Evolutionary conservation across 2,113 vertebrate genomes (phyloP).

Genomic region (Struthidea cinerea): DNA sequence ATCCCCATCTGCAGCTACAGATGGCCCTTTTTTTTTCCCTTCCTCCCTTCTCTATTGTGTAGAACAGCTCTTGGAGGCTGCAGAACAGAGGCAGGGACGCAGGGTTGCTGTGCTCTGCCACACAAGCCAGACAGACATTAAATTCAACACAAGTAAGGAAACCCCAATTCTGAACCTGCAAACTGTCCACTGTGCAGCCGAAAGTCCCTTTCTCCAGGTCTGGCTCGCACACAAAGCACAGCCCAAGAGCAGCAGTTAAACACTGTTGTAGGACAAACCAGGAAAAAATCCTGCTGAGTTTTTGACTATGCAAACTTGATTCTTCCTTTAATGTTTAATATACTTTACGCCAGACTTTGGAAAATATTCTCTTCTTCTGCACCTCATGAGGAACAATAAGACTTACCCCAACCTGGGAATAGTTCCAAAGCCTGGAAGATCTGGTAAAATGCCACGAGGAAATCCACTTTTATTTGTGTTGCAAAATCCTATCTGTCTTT

Average conservation of each 20-base stretch:
- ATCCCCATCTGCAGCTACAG: constrained; percentile 77
- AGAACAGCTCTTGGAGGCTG: constrained; percentile 47
- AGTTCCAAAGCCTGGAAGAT: not conserved
- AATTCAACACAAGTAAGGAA: not conserved
- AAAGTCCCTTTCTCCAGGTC: not conserved
- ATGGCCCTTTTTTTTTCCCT: constrained; percentile 28
- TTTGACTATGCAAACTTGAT: not conserved
- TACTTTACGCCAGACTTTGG: not conserved
- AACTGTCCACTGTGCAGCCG: not conserved
- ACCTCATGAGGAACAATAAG: not conserved
- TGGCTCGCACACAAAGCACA: not conserved
- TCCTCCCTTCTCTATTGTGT: constrained; percentile 23
- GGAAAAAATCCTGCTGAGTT: not conserved
- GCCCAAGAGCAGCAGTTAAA: not conserved
- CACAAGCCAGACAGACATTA: not conserved
- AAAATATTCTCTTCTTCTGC: not conserved
- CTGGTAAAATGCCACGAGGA: not conserved
- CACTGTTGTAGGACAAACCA: not conserved
- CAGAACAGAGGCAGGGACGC: not conserved
- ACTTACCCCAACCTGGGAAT: not conserved
- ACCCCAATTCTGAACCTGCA: not conserved
- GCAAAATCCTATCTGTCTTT: not conserved
- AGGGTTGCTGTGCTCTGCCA: not conserved
- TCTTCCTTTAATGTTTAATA: not conserved
- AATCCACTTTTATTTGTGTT: not conserved